Conservation (phyloP, 1,140 invertebrate genomes). For the Druon quercuslanigerum region DNA sequence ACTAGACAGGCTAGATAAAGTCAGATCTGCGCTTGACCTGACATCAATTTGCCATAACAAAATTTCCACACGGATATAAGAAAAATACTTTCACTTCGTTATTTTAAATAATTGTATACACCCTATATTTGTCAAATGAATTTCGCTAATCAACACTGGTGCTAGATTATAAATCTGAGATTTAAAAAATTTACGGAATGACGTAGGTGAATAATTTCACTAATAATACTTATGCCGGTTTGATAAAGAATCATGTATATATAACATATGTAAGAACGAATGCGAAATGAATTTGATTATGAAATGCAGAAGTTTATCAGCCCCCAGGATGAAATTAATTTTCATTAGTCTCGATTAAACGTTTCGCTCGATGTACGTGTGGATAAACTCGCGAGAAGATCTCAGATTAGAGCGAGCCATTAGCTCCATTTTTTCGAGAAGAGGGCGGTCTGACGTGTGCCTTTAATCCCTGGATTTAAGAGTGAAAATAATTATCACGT, state of each 20-base stretch:
- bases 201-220: background rate
- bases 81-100: no score
- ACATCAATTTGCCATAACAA: no score
- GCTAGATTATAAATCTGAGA: no score
- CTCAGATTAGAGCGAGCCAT: slow-evolving; percentile 31
- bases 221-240: background rate
- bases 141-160: no score
- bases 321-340: background rate
- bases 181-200: no score
- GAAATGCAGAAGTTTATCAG: background rate
- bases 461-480: slow-evolving; percentile 33
- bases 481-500: slow-evolving; percentile 38
- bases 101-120: no score
- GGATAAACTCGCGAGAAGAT: slow-evolving; percentile 27
- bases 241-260: background rate
- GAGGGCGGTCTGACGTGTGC: background rate
- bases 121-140: no score
- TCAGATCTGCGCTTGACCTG: no score
- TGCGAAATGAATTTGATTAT: background rate
- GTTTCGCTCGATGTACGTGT: slow-evolving; percentile 17
- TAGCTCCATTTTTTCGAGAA: slow-evolving; percentile 14
- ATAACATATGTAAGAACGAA: background rate
- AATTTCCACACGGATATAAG: no score
- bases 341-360: slow-evolving; percentile 10
- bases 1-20: no score